phyloP scores from a whole-genome alignment of 2,797 vertebrate species.

The Propithecus perrieri region DNA sequence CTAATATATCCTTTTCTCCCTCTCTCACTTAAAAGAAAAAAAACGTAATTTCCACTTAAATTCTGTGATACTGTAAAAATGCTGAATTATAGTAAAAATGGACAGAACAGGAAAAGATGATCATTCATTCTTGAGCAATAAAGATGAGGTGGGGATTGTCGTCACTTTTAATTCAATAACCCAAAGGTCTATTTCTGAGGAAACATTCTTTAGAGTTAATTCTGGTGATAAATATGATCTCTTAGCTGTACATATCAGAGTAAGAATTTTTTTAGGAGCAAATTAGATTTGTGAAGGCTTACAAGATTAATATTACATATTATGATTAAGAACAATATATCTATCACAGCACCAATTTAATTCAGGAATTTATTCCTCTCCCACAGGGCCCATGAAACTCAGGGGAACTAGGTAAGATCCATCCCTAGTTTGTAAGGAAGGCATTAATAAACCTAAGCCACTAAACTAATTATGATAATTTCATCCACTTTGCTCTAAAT shows the following conservation, averaged over 20 bases:
- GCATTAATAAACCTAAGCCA: background rate
- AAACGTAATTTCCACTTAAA: background rate
- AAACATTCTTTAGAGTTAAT: background rate
- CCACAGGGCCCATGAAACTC: background rate
- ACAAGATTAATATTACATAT: background rate
- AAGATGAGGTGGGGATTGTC: background rate
- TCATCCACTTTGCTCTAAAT: background rate
- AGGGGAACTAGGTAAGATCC: background rate
- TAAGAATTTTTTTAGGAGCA: background rate
- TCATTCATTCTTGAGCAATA: background rate
- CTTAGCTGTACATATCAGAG: background rate
- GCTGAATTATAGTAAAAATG: background rate
- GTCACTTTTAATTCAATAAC: background rate
- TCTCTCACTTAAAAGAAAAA: background rate
- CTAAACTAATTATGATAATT: background rate
- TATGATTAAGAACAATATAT: background rate
- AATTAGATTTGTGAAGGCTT: background rate
- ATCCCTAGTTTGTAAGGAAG: background rate
- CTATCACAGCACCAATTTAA: background rate
- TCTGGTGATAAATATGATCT: background rate
- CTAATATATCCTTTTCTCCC: background rate
- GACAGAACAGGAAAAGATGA: background rate
- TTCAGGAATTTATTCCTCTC: background rate
- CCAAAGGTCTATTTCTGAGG: background rate
- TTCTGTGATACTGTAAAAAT: background rate